Evolutionary conservation across 1,140 invertebrate genomes (phyloP).

Genomic region (Agrypnia vestita): DNA sequence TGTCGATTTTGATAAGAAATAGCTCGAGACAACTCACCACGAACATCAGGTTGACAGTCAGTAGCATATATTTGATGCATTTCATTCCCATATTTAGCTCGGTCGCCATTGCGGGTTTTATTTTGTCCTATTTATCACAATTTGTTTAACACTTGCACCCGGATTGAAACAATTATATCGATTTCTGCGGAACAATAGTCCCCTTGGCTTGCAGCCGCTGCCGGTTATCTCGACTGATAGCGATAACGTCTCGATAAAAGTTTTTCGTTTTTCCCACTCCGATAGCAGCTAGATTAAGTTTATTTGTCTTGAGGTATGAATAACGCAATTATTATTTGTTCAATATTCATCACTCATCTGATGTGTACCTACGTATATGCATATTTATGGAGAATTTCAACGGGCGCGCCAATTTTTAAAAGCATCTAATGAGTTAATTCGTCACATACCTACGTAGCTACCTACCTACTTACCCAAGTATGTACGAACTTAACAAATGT

Average conservation of each 20-base stretch:
- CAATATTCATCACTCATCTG: not conserved
- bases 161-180: constrained; percentile 28
- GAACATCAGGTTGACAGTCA: constrained; percentile 88
- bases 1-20: too few species aligned
- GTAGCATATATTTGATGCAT: constrained; percentile 89
- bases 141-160: constrained; percentile 21
- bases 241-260: constrained; percentile 50
- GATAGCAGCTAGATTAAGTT: constrained; percentile 5
- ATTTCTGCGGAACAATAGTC: constrained; percentile 2
- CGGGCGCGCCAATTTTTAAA: too few species aligned
- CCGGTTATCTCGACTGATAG: constrained; percentile 52
- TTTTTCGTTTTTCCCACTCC: constrained; percentile 24
- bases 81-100: constrained; percentile 82
- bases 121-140: constrained; percentile 21
- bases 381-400: too few species aligned
- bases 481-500: too few species aligned
- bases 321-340: not conserved
- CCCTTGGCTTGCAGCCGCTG: not conserved
- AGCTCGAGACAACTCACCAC: constrained; percentile 79
- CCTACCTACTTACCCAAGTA: too few species aligned
- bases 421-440: too few species aligned
- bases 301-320: constrained; percentile 11
- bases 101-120: constrained; percentile 69
- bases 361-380: too few species aligned
- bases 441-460: too few species aligned